Evolutionary conservation across 37 sponge, comb jelly and placozoan genomes (phyloP).

Genomic region (Axinella damicornis): DNA sequence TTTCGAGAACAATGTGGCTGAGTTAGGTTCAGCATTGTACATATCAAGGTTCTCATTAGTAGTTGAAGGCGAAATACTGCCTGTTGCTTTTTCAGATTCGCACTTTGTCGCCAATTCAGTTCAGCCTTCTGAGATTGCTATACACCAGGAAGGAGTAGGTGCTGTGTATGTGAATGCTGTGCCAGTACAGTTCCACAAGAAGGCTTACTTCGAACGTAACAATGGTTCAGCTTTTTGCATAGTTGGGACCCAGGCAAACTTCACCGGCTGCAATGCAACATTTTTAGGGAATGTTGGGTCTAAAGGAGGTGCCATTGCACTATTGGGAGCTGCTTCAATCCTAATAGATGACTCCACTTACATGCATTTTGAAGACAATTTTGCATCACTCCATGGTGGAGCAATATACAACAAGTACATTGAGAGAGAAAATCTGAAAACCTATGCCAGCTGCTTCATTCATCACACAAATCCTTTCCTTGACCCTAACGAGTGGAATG

Average conservation of each 20-base stretch:
- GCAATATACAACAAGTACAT: slow-evolving; percentile 52
- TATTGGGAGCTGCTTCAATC: slow-evolving; percentile 28
- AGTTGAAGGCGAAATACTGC: neutral
- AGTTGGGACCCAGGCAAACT: slow-evolving; percentile 24
- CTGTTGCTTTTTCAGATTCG: neutral
- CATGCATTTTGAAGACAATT: slow-evolving; percentile 53
- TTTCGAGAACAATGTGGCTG: slow-evolving; percentile 23
- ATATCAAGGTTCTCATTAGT: neutral
- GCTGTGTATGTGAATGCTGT: slow-evolving; percentile 53
- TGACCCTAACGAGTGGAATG: slow-evolving; percentile 28
- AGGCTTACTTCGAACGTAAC: slow-evolving; percentile 24
- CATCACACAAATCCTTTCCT: slow-evolving; percentile 21
- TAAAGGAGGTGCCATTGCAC: slow-evolving; percentile 67
- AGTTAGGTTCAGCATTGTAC: slow-evolving; percentile 41
- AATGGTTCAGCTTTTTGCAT: slow-evolving; percentile 51
- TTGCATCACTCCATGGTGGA: slow-evolving; percentile 39
- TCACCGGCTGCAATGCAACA: neutral
- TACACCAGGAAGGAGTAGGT: slow-evolving; percentile 19
- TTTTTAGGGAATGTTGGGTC: slow-evolving; percentile 44
- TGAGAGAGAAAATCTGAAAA: slow-evolving; percentile 11
- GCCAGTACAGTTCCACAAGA: slow-evolving; percentile 34
- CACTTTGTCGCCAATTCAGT: slow-evolving; percentile 10
- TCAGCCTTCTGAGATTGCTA: neutral
- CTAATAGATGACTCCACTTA: neutral
- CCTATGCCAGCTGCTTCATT: slow-evolving; percentile 55